Conservation (phyloP, 2,113 vertebrate species). For the Dendrocopos noguchii region DNA sequence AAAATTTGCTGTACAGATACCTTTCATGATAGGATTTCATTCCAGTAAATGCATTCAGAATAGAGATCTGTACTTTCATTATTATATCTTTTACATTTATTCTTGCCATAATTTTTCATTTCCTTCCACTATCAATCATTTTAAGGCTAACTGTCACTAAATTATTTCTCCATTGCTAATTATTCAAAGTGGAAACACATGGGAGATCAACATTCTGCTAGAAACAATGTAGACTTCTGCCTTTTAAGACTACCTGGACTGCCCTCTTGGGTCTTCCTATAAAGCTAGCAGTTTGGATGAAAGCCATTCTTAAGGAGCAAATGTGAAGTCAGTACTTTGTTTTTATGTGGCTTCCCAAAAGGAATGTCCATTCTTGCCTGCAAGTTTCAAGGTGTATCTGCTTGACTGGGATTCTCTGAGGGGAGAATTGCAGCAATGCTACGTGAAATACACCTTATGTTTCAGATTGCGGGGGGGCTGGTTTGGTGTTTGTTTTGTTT, state of each 20-base stretch:
- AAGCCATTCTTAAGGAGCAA: background rate
- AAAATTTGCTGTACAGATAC: background rate
- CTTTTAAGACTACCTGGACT: background rate
- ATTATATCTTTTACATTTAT: background rate
- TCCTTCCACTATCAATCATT: background rate
- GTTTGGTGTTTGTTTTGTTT: too few relatives aligned
- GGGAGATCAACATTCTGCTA: background rate
- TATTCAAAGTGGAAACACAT: background rate
- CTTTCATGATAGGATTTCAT: background rate
- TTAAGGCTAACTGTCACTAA: background rate
- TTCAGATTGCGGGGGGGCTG: background rate
- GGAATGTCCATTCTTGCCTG: background rate
- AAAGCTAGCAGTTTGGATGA: background rate
- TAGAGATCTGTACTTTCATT: background rate
- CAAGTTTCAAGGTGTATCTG: background rate
- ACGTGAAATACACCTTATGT: background rate
- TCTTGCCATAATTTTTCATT: background rate
- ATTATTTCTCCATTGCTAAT: background rate
- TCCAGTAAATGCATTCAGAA: background rate
- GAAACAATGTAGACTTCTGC: background rate
- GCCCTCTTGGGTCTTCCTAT: background rate
- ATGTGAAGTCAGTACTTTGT: background rate
- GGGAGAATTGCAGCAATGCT: background rate
- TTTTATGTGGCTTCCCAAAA: background rate
- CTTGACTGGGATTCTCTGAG: background rate